Base-by-base conservation (phyloP, 2,797 vertebrate genomes). In the Alfaro cultratus region DNA sequence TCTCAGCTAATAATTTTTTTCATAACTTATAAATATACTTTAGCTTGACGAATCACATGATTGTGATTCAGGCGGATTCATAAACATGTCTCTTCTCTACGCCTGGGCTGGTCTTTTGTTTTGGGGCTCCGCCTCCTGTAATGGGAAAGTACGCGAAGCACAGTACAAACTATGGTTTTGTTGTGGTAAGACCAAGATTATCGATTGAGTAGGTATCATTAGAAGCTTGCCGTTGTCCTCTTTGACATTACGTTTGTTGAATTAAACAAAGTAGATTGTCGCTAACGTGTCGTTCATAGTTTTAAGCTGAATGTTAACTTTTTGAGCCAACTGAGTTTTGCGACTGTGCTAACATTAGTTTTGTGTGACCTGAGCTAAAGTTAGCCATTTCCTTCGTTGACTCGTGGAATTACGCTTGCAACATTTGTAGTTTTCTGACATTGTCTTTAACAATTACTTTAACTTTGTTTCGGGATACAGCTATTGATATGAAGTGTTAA, bases 31-130 rank as follows among this genome's bases (percentile, higher is more conserved):
- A 51, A 62, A 53, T 21, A 12, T 29, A 68, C 39, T 41, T 57
- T 12, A 57, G 11, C 5, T 72, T 12, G 15, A 41, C 12, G 29
- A 62, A 5, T 62, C n/a, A 29, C 51, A 57, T 70, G 23, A 36
- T 73, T 51, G 10, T 53, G 34, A 51, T n/a, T 31, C 10, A 41
- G 67, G 67, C 23, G 11, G 1, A 9, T 80, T 78, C 43, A 45
- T 46, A 46, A 46, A 71, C 68, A 46, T 46, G 21, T 73, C 49
- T 80, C 7, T 36, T 71, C 64, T 79, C 78, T 79, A 81, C 87
- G 11, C 85, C 68, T 77, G 90, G 85, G 83, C 68, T 62, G 77
- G 78, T 78, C 91, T 91, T 93, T 93, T 94, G 90, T 93, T 71
- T 81, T 41, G 43, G 5, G 31, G 62, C 41, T 47, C 68, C 51